Evolutionary conservation across 1,140 invertebrate genomes (phyloP), one percentile per base, ranked within the genome.

Genomic region (Bombus impatiens): DNA sequence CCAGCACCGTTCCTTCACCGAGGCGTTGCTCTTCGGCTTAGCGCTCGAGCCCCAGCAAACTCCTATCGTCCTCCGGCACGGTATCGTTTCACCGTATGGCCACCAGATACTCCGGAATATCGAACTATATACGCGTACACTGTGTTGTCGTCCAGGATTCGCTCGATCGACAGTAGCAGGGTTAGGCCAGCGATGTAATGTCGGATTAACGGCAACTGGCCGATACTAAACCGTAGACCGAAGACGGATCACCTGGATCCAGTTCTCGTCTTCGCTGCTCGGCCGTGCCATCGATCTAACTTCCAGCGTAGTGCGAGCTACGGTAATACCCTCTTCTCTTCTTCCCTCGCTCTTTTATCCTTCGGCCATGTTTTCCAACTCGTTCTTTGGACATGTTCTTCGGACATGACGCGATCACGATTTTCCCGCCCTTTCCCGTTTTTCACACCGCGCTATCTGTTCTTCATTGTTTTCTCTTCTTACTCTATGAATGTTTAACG

Each of bases 151-250:
- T 62, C 53, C 67, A 35, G 77, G 71, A 77, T 89, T 81, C 84
- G 70, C 37, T 65, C 35, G 82, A 47, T 75, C 28, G 42, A 32
- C 32, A 28, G 28, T 35, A 44, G 62, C 70, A 28, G 76, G 67
- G 65, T 77, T 71, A 72, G 75, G 78, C 10, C 78, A 82, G 86
- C 88, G 86, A 79, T 84, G 84, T 90, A 90, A 81, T 74, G 76
- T 59, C 82, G 84, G 90, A 91, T 91, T 91, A 91, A 91, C 88
- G 82, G 86, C 82, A 40, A 68, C 82, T 71, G 82, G 22, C 42
- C 68, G 78, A 70, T 78, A 59, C 89, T 59, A 67, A 25, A 67
- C 70, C 80, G 77, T 78, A 67, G 65, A 84, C 88, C 88, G 37
- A 81, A 68, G 82, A 87, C 74, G 85, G 80, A 89, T 89, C 88